phyloP scores from a whole-genome alignment of 2,888 invertebrate species.

The Rhogogaster chlorosoma region DNA sequence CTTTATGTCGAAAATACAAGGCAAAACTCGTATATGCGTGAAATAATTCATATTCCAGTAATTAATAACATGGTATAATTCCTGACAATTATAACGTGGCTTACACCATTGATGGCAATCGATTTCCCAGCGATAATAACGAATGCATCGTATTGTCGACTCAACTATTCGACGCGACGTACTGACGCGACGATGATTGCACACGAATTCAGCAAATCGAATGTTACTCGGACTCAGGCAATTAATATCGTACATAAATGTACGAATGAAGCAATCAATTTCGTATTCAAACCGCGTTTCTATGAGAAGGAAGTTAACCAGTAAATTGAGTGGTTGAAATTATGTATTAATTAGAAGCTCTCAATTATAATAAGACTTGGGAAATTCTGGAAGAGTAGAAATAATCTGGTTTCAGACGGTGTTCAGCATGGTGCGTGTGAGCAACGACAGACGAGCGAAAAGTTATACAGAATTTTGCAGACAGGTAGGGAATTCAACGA shows the following conservation, averaged over 20 bases:
- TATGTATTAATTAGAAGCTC: not conserved
- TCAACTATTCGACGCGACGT: not conserved
- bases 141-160: not conserved
- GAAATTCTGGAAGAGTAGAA: not conserved
- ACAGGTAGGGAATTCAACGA: not conserved
- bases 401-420: not conserved
- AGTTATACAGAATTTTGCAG: not conserved
- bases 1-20: not conserved
- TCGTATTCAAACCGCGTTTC: not conserved
- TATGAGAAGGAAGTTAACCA: not conserved
- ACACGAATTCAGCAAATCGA: slow-evolving; percentile 4
- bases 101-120: not conserved
- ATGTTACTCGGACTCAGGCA: not conserved
- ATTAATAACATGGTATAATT: slow-evolving; percentile 14
- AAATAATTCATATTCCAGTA: not conserved
- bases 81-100: not conserved
- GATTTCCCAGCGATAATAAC: not conserved
- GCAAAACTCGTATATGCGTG: not conserved
- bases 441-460: not conserved
- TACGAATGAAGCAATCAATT: slow-evolving; percentile 6
- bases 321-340: not conserved
- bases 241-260: not conserved
- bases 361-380: too few relatives aligned
- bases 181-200: not conserved
- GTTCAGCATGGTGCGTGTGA: not conserved